These are phyloP conservation scores for Tiliacea aurago DNA, from an alignment of 2,888 invertebrate genomes.

Conservation along the genomic window DNA sequence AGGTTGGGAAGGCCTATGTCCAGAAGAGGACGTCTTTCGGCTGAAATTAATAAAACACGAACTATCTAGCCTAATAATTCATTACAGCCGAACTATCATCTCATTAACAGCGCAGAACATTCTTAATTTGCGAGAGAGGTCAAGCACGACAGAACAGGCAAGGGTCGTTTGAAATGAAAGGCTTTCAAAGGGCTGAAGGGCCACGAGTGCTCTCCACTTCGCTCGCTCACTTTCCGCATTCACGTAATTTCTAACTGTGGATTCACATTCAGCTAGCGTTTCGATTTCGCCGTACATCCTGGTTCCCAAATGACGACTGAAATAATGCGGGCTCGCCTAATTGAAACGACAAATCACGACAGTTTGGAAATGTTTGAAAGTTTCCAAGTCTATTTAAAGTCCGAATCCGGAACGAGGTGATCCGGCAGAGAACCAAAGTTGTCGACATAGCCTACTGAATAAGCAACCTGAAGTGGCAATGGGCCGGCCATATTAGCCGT, in stretches of 20 bases:
- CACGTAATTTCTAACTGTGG: constrained; percentile 59
- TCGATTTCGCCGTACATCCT: constrained; percentile 34
- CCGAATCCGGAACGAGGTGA: no score
- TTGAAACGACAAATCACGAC: constrained; percentile 42
- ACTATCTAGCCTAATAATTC: not conserved
- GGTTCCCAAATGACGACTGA: constrained; percentile 13
- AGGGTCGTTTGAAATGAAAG: constrained; percentile 67
- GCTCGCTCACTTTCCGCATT: constrained; percentile 66
- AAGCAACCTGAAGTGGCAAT: no score
- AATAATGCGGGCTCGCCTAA: constrained; percentile 37
- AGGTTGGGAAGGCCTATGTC: no score
- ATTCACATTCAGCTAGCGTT: constrained; percentile 44
- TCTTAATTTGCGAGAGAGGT: constrained; percentile 72
- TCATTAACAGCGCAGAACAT: constrained; percentile 48
- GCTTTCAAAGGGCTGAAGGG: constrained; percentile 61
- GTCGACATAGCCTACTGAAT: no score
- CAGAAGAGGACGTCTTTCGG: no score
- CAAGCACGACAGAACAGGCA: constrained; percentile 64
- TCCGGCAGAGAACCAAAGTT: no score
- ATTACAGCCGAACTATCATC: constrained; percentile 35
- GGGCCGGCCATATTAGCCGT: no score
- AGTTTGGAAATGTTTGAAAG: constrained; percentile 25
- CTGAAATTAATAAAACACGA: constrained; percentile 10
- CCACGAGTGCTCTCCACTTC: constrained; percentile 55
- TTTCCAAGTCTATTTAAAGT: constrained; percentile 26